Conservation (phyloP, 2,888 invertebrate species). For the Omphaloscelis lunosa region DNA sequence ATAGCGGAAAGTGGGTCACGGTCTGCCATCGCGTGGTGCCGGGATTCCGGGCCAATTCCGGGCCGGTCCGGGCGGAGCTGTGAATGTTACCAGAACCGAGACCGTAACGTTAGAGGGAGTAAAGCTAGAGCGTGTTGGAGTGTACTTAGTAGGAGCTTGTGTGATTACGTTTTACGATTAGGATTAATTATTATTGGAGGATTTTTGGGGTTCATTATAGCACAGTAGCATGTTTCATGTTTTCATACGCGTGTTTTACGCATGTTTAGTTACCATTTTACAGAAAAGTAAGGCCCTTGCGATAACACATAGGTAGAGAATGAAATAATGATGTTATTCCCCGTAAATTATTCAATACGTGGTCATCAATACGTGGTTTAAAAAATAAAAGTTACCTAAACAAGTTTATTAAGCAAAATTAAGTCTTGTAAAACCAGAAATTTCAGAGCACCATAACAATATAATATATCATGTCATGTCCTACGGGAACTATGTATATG, state of each 20-base stretch:
- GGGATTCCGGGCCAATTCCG: conserved; percentile 58
- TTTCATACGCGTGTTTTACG: conserved; percentile 3
- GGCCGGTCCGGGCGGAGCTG: conserved; percentile 57
- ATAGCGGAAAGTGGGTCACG: conserved; percentile 85
- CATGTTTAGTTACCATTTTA: background rate
- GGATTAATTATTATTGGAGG: conserved; percentile 17
- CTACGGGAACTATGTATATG: conserved; percentile 32
- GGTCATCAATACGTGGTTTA: no score
- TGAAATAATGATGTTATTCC: background rate
- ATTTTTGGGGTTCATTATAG: conserved; percentile 8
- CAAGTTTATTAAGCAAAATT: background rate
- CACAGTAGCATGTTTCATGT: conserved; percentile 4
- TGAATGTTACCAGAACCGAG: conserved; percentile 33
- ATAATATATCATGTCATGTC: conserved; percentile 4
- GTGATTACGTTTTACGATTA: conserved; percentile 40
- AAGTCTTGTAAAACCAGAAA: background rate
- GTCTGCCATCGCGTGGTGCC: conserved; percentile 75
- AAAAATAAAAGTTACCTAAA: background rate
- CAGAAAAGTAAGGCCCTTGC: background rate
- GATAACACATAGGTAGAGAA: background rate
- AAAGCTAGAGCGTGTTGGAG: conserved; percentile 45
- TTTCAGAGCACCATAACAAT: background rate
- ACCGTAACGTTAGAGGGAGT: conserved; percentile 21
- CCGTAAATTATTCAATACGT: background rate
- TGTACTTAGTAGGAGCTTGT: conserved; percentile 36